A percentile compares a stretch with the other conserved stretches of the same genome.
These are phyloP conservation scores for Vidua macroura DNA, from an alignment of 2,113 vertebrate genomes.

Conservation along the genomic window DNA sequence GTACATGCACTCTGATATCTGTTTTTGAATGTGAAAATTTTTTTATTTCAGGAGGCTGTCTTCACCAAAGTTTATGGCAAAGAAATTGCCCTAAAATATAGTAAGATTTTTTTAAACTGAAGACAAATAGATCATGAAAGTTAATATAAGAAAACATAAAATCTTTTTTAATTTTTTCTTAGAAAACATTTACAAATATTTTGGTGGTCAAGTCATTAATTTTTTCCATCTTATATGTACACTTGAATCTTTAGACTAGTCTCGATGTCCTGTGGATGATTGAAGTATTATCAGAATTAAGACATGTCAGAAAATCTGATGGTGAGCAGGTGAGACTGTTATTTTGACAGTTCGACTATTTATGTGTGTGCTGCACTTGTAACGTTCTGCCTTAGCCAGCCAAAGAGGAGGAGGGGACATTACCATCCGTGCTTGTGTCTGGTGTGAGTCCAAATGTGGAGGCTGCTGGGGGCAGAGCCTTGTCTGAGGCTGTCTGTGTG, in stretches of 20 bases:
- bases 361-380: background rate
- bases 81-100: background rate
- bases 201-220: rapidly evolving
- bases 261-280: background rate
- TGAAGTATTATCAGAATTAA: background rate
- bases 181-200: background rate
- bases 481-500: background rate
- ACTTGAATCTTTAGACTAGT: background rate
- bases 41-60: background rate
- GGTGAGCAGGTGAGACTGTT: background rate
- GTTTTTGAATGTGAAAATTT: background rate
- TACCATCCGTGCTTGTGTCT: background rate
- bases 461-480: background rate
- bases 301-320: background rate
- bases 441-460: background rate
- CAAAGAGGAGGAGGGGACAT: rapidly evolving
- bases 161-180: background rate
- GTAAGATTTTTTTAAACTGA: background rate
- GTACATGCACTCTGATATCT: background rate
- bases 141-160: background rate
- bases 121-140: background rate
- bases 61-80: background rate
- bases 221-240: background rate
- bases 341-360: background rate
- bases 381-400: background rate